These are phyloP conservation scores for Drosophila pruinosa DNA, from an alignment of 1,140 invertebrate species.

Conservation along the genomic window DNA sequence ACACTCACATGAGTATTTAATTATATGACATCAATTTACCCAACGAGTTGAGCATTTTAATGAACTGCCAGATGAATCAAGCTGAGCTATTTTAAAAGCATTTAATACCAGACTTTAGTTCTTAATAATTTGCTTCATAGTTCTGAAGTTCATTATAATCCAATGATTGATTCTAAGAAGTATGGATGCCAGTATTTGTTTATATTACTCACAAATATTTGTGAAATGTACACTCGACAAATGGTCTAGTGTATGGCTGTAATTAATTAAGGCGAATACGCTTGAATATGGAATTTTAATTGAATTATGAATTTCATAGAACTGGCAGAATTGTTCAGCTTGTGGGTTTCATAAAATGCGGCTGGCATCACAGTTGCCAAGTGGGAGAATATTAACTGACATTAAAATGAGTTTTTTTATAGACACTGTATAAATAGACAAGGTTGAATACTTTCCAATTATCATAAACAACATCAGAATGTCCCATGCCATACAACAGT, in stretches of 20 bases:
- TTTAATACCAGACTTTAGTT: neutral
- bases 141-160: neutral
- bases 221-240: neutral
- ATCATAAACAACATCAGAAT: too few species aligned
- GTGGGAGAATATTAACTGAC: too few species aligned
- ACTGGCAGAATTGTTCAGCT: neutral
- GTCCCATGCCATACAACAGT: too few species aligned
- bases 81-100: neutral
- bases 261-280: neutral
- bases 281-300: neutral
- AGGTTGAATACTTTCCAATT: too few species aligned
- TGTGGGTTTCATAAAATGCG: neutral
- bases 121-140: neutral
- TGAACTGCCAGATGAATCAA: neutral
- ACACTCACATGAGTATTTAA: neutral
- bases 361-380: neutral
- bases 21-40: slow-evolving; percentile 1
- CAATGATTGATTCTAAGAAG: neutral
- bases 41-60: slow-evolving; percentile 17
- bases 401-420: too few species aligned
- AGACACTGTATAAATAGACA: too few species aligned
- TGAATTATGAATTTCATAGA: neutral
- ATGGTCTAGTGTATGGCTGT: neutral
- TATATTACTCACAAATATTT: neutral
- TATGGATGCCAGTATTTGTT: neutral